Evolutionary conservation across 2,113 vertebrate genomes (phyloP).

Genomic region (Callocephalon fimbriatum): DNA sequence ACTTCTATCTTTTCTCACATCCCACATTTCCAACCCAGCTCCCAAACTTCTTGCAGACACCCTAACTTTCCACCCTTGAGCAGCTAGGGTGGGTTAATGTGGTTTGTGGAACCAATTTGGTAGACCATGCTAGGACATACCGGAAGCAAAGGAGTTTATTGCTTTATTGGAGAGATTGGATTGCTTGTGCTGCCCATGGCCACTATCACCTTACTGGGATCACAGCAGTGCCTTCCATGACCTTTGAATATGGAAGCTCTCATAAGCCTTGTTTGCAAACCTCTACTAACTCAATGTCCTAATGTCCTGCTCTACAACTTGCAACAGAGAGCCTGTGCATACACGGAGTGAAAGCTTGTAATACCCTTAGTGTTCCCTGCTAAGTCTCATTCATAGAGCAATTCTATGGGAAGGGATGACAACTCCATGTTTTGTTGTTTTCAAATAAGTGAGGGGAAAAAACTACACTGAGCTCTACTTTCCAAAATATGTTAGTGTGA

Average conservation of each 20-base stretch:
- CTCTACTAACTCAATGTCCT: neutral
- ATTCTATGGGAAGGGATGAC: neutral
- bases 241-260: neutral
- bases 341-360: fast-evolving
- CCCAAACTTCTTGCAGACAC: neutral
- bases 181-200: neutral
- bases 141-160: neutral
- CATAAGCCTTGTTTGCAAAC: neutral
- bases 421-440: neutral
- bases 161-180: neutral
- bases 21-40: neutral
- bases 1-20: neutral
- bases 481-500: neutral
- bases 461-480: neutral
- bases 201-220: neutral
- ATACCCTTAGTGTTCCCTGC: neutral
- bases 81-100: neutral
- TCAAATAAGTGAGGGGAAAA: neutral
- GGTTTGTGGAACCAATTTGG: neutral
- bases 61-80: neutral
- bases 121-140: fast-evolving
- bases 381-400: neutral
- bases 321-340: neutral
- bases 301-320: neutral
- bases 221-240: neutral